These are phyloP conservation scores for Lates calcarifer DNA, from an alignment of 2,113 vertebrate genomes.

Conservation along the genomic window DNA sequence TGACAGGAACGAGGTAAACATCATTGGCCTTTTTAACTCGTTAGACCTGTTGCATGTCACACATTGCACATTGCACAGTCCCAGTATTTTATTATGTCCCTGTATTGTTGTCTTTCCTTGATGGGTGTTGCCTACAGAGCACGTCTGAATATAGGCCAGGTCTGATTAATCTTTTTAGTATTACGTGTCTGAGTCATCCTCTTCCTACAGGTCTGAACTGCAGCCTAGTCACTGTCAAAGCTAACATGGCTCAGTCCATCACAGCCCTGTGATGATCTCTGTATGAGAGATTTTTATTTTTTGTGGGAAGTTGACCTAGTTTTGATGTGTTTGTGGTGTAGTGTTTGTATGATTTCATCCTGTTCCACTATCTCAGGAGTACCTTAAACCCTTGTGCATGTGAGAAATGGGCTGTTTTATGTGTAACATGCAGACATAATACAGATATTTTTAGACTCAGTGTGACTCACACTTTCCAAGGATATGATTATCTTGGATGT, in stretches of 20 bases:
- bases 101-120: constrained; percentile 17
- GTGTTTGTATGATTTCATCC: background rate
- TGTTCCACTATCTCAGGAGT: background rate
- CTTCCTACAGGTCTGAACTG: background rate
- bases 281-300: background rate
- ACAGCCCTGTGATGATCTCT: background rate
- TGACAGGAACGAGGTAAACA: constrained; percentile 93
- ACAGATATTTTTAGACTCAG: background rate
- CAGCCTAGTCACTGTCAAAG: background rate
- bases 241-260: background rate
- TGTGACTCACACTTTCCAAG: background rate
- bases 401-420: background rate
- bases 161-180: constrained; percentile 14
- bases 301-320: background rate
- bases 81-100: background rate
- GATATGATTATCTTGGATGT: background rate
- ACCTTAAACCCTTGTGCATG: background rate
- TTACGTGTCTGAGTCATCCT: constrained; percentile 25
- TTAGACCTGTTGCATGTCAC: constrained; percentile 24
- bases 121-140: constrained; percentile 31
- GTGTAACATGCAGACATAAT: background rate
- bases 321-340: background rate
- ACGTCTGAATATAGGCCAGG: constrained; percentile 30
- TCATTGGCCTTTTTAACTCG: background rate
- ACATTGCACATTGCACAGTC: background rate